These are phyloP conservation scores for Eupithecia vulgata DNA, from an alignment of 2,888 invertebrate species.

Conservation along the genomic window DNA sequence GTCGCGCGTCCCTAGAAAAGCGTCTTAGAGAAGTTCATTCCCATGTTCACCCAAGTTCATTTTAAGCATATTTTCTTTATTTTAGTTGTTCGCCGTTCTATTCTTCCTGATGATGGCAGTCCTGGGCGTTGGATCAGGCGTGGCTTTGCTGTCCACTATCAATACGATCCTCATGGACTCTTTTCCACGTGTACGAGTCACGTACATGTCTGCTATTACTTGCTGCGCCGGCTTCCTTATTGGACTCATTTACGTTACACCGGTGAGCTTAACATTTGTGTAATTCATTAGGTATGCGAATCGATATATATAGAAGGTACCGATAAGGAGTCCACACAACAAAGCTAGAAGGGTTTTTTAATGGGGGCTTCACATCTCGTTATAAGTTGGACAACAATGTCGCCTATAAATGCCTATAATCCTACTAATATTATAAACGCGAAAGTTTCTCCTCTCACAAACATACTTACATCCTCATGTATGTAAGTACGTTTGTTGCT, in stretches of 20 bases:
- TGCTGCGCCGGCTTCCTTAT: slow-evolving; percentile 85
- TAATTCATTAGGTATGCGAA: not conserved
- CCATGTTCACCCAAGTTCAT: no score
- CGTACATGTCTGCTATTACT: slow-evolving; percentile 83
- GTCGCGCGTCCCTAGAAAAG: not conserved
- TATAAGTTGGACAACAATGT: not conserved
- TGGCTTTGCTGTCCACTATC: slow-evolving; percentile 87
- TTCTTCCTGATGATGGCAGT: slow-evolving; percentile 93
- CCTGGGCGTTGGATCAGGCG: slow-evolving; percentile 90
- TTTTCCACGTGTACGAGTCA: slow-evolving; percentile 84
- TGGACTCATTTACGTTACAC: slow-evolving; percentile 90
- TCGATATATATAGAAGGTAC: not conserved
- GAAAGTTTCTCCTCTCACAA: no score
- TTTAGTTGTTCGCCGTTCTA: slow-evolving; percentile 88
- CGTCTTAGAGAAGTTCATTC: not conserved
- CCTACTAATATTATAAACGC: no score
- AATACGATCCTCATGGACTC: slow-evolving; percentile 88
- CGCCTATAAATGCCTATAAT: no score
- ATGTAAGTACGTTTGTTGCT: no score
- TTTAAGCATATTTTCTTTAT: not conserved
- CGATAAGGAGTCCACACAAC: not conserved
- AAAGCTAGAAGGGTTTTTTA: no score
- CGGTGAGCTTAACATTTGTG: slow-evolving; percentile 77
- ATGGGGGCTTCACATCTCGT: not conserved
- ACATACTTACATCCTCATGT: no score